These are phyloP conservation scores for Morpho achilles DNA, from an alignment of 2,888 invertebrate species.

Conservation along the genomic window DNA sequence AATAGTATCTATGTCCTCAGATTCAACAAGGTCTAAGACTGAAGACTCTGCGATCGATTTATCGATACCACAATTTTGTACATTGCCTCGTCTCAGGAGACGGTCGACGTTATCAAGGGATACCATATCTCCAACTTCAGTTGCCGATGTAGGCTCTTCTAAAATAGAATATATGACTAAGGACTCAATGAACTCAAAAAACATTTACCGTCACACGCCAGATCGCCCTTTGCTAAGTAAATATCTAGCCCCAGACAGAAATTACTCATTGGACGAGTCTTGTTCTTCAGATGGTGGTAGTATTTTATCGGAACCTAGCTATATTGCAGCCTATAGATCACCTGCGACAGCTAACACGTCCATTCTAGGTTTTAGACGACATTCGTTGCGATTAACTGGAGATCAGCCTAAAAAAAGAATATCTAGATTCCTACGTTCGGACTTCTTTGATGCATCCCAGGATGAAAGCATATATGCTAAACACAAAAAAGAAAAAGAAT, in stretches of 20 bases:
- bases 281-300: conserved; percentile 51
- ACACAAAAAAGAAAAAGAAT: conserved; percentile 82
- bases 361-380: conserved; percentile 41
- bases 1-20: not conserved
- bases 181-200: conserved; percentile 33
- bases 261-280: conserved; percentile 52
- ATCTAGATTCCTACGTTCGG: conserved; percentile 87
- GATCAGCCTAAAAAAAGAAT: conserved; percentile 80
- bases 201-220: conserved; percentile 50
- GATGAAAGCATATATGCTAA: conserved; percentile 83
- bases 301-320: conserved; percentile 55
- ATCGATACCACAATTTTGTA: conserved; percentile 46
- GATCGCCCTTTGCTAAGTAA: conserved; percentile 79
- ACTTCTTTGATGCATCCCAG: conserved; percentile 85
- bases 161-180: conserved; percentile 24
- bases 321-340: conserved; percentile 59
- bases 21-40: conserved; percentile 1
- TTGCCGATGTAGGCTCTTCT: conserved; percentile 21
- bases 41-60: conserved; percentile 25
- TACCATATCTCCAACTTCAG: conserved; percentile 29
- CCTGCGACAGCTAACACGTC: conserved; percentile 31
- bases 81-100: conserved; percentile 54
- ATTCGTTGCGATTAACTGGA: conserved; percentile 46
- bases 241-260: conserved; percentile 70
- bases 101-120: conserved; percentile 35